Percentiles rank a stretch among this genome's conserved stretches.
phyloP scores from a whole-genome alignment of 1,140 invertebrate species.

The Glossosoma conforme region DNA sequence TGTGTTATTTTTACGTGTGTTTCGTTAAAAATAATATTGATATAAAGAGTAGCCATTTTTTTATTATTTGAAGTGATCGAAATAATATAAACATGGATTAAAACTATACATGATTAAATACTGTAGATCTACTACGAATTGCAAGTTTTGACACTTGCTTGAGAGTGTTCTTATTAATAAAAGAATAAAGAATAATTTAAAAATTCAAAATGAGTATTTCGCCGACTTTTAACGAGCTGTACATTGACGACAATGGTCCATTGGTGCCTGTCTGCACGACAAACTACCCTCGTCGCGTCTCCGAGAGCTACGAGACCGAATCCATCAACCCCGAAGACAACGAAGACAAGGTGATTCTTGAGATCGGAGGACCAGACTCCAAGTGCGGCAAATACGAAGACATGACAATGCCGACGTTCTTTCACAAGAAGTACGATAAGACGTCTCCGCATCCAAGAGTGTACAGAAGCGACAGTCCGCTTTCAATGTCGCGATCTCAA shows the following conservation, averaged over 20 bases:
- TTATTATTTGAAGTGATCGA: too few species aligned
- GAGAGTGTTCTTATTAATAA: too few species aligned
- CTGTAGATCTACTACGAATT: too few species aligned
- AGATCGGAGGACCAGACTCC: conserved; percentile 46
- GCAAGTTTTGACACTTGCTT: too few species aligned
- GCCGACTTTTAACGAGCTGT: conserved; percentile 21
- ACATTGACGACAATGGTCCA: conserved; percentile 11
- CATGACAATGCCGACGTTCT: conserved; percentile 37
- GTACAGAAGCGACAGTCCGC: conserved; percentile 40
- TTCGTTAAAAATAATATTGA: too few species aligned
- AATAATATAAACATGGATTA: too few species aligned
- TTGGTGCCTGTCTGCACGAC: conserved; percentile 22
- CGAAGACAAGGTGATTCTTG: conserved; percentile 39
- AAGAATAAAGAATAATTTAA: too few species aligned
- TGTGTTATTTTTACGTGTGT: too few species aligned
- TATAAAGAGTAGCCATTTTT: too few species aligned
- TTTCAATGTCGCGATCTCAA: conserved; percentile 3
- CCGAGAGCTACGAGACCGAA: conserved; percentile 23
- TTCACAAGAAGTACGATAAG: conserved; percentile 50
- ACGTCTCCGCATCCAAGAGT: conserved; percentile 45
- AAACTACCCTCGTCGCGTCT: conserved; percentile 26
- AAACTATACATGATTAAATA: too few species aligned
- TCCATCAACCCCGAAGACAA: conserved; percentile 16
- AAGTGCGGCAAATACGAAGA: conserved; percentile 39
- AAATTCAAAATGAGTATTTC: conserved; percentile 23